Evolutionary conservation across 1,140 invertebrate genomes (phyloP).

Genomic region (Drosophila neocordata): DNA sequence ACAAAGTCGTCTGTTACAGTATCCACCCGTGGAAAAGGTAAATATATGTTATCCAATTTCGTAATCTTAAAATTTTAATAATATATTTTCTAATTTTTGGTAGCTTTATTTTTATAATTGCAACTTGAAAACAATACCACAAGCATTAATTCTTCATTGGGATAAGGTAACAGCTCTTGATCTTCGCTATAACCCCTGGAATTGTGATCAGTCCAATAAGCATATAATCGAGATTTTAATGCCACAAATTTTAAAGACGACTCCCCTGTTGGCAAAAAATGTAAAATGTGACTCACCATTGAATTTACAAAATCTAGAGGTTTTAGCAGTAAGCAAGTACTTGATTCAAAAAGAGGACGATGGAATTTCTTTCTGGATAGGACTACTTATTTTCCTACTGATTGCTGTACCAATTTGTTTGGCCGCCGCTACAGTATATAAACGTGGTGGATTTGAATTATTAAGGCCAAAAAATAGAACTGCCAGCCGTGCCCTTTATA

Average conservation of each 20-base stretch:
- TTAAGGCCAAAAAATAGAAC: conserved; percentile 83
- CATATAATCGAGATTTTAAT: conserved; percentile 87
- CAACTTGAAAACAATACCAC: conserved; percentile 86
- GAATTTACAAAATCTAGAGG: conserved; percentile 84
- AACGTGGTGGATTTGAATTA: conserved; percentile 86
- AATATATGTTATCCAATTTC: no score
- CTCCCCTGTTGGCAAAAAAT: conserved; percentile 44
- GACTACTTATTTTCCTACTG: conserved; percentile 87
- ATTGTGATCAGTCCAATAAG: conserved; percentile 89
- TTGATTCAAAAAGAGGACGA: conserved; percentile 85
- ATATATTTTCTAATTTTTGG: no score
- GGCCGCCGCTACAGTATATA: conserved; percentile 85
- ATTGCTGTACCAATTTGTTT: conserved; percentile 87
- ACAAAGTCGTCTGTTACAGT: conserved; percentile 53
- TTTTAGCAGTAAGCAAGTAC: conserved; percentile 85
- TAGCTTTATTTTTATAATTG: conserved; percentile 87
- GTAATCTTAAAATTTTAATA: no score
- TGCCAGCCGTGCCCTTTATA: conserved; percentile 88
- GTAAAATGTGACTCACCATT: conserved; percentile 84
- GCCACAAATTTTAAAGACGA: conserved; percentile 79
- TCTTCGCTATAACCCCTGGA: conserved; percentile 88
- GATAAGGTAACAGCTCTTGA: conserved; percentile 86
- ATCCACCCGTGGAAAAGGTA: conserved; percentile 61
- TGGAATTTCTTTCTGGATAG: conserved; percentile 87
- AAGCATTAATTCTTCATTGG: conserved; percentile 86